Evolutionary conservation across 1,140 invertebrate genomes (phyloP).

Genomic region (Drosophila grimshawi): DNA sequence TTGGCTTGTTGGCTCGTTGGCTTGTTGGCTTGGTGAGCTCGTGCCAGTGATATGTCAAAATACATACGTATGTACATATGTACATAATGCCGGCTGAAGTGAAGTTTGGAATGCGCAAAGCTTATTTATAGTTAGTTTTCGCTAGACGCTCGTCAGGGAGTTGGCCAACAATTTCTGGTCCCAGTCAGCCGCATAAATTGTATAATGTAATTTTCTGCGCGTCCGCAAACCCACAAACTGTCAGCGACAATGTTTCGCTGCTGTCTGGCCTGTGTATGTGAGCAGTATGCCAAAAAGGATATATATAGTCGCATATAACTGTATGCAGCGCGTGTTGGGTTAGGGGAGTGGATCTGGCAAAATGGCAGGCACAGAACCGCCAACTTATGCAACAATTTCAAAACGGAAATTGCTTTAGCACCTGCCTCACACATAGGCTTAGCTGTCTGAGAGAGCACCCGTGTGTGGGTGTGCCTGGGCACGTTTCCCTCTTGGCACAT

Average conservation of each 20-base stretch:
- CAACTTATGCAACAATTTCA: slow-evolving; percentile 83
- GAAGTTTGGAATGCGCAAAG: slow-evolving; percentile 22
- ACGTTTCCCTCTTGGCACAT: slow-evolving; percentile 81
- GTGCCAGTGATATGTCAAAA: slow-evolving; percentile 9
- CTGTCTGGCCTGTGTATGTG: slow-evolving; percentile 38
- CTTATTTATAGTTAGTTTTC: slow-evolving; percentile 49
- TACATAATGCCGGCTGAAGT: neutral
- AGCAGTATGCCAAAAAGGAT: slow-evolving; percentile 68
- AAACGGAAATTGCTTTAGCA: slow-evolving; percentile 83
- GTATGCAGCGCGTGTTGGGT: slow-evolving; percentile 6
- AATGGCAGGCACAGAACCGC: slow-evolving; percentile 44
- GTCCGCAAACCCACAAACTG: slow-evolving; percentile 72
- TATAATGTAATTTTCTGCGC: slow-evolving; percentile 79
- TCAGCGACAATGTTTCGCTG: slow-evolving; percentile 67
- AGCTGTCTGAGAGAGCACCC: slow-evolving; percentile 3
- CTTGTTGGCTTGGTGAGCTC: slow-evolving; percentile 6
- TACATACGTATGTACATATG: slow-evolving; percentile 13
- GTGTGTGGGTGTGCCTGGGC: slow-evolving; percentile 35
- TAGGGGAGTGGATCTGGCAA: slow-evolving; percentile 36
- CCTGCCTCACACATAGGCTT: slow-evolving; percentile 58
- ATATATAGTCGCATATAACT: slow-evolving; percentile 29
- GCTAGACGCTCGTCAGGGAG: slow-evolving; percentile 28
- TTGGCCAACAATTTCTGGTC: slow-evolving; percentile 55
- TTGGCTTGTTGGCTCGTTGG: slow-evolving; percentile 4
- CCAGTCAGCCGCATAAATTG: slow-evolving; percentile 78